Percentiles rank a stretch among this genome's conserved stretches.
Conservation (phyloP, 1,140 invertebrate species). For the Drosophila teissieri region DNA sequence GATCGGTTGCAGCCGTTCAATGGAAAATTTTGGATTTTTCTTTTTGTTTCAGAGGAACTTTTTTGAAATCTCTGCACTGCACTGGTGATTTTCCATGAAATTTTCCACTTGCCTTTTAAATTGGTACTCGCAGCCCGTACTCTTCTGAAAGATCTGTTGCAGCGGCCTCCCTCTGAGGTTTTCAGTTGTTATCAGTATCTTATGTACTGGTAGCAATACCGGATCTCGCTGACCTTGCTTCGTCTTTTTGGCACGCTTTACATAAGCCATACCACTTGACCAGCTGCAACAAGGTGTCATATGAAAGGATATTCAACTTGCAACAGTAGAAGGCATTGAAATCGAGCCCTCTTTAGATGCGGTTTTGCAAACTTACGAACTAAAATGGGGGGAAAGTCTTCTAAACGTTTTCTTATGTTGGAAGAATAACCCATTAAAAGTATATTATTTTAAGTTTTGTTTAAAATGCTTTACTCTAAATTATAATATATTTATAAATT, state of each 20-base stretch:
- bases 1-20: conserved; percentile 42
- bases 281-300: conserved; percentile 36
- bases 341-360: neutral
- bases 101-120: conserved; percentile 59
- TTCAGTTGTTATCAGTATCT: neutral
- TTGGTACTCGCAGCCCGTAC: conserved; percentile 42
- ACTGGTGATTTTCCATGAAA: conserved; percentile 71
- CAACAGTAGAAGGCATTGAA: conserved; percentile 7
- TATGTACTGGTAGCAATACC: conserved; percentile 18
- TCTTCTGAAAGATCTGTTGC: neutral
- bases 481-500: neutral
- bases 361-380: neutral
- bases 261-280: conserved; percentile 30
- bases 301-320: conserved; percentile 10
- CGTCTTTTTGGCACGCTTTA: conserved; percentile 54
- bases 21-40: conserved; percentile 73
- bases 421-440: too few species aligned
- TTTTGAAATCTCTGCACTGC: conserved; percentile 64
- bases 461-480: too few species aligned
- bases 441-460: too few species aligned
- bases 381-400: neutral
- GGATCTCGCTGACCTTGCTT: conserved; percentile 49
- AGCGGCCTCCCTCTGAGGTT: neutral
- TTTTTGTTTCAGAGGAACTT: conserved; percentile 51
- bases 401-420: neutral